Percentiles rank a stretch among this genome's conserved stretches.
Conservation (phyloP, 2,113 vertebrate genomes). For the Trogon melanurus region DNA sequence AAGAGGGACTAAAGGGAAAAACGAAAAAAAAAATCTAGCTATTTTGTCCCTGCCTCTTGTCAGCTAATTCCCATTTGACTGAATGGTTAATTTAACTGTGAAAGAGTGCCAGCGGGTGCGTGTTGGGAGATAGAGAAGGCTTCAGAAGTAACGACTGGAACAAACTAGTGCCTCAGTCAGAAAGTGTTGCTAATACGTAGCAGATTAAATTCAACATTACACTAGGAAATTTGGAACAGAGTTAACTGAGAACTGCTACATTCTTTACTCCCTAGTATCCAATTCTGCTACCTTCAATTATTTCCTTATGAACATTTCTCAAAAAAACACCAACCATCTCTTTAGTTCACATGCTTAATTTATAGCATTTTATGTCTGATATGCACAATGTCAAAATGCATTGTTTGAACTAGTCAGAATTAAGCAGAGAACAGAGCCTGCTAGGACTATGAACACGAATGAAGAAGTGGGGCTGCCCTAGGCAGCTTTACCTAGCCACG, state of each 20-base stretch:
- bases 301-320: background rate
- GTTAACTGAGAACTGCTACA: background rate
- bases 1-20: background rate
- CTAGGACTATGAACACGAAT: background rate
- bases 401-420: background rate
- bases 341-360: background rate
- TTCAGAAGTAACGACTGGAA: slow-evolving; percentile 15
- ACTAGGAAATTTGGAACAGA: background rate
- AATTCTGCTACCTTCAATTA: background rate
- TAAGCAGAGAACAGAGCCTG: background rate
- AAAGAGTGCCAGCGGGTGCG: background rate
- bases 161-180: background rate
- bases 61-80: background rate
- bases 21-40: background rate
- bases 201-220: background rate
- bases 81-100: background rate
- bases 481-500: background rate
- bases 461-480: background rate
- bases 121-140: background rate
- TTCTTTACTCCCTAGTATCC: background rate
- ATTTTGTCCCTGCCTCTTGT: background rate
- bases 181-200: accelerated
- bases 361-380: background rate
- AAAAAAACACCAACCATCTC: background rate
- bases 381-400: background rate